Evolutionary conservation across 2,797 vertebrate species (phyloP), one percentile per base, ranked within the genome.

Genomic region (Oreochromis grahami): DNA sequence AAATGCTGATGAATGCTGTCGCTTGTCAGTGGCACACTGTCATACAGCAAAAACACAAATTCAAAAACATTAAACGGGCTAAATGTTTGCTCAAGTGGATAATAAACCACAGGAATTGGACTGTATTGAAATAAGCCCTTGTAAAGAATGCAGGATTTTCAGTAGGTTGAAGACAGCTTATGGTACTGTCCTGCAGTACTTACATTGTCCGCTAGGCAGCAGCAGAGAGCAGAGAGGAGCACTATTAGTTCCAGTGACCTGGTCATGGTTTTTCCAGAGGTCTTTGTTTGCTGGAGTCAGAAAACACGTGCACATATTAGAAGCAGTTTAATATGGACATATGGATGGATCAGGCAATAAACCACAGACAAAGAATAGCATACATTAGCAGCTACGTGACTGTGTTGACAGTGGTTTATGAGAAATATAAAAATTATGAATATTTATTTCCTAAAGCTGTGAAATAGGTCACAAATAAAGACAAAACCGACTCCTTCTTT

Each of bases 201-300:
- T 84, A 96, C 96, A 86, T 91, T 93, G 76, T 87, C 92, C 84
- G 83, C 94, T 87, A 95, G 88, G 78, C 8, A 36, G 88, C 93
- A 96, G 93, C 92, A 95, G 85, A 96, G 89, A 83, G 86, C 89
- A 82, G 82, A 90, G 17, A 96, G 86, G 55, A 95, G 79, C 32
- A 92, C 8, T 1, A 95, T 45, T 2, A 91, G 70, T 58, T 55
- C 55, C 24, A 90, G 63, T 34, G 85, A 51, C 87, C 78, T 83
- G 79, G 45, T 80, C 95, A 96, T 96, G 79, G 50, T 52, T 89
- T 15, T 15, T 80, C 26, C 19, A 19, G 41, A 52, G n/a, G 68
- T 84, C 24, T 56, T 80, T 85, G 8, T 78, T 70, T 58, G n/a
- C 92, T 95, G 90, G 10, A 92, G 90, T 34, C 1, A 29, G 5